These are phyloP conservation scores for Discoglossus pictus DNA, from an alignment of 2,797 vertebrate species.

Conservation along the genomic window DNA sequence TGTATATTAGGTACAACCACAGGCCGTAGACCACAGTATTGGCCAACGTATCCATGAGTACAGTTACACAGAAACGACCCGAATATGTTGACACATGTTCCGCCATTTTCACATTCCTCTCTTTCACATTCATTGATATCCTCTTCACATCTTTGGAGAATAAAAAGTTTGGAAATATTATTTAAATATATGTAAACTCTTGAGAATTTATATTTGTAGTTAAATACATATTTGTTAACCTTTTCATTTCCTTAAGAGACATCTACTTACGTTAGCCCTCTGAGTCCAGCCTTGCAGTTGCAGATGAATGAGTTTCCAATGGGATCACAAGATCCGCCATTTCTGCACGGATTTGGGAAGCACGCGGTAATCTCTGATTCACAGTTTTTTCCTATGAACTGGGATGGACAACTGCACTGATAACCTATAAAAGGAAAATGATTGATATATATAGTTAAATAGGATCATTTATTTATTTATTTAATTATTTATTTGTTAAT, in stretches of 20 bases:
- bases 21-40: constrained; percentile 84
- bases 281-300: constrained; percentile 89
- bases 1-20: constrained; percentile 96
- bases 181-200: constrained; percentile 11
- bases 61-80: constrained; percentile 97
- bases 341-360: constrained; percentile 91
- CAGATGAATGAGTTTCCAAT: constrained; percentile 92
- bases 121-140: constrained; percentile 92
- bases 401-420: constrained; percentile 85
- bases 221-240: too few species aligned
- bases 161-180: constrained; percentile 16
- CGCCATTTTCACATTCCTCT: constrained; percentile 91
- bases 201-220: too few species aligned
- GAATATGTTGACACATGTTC: constrained; percentile 87
- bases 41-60: constrained; percentile 86
- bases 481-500: too few species aligned
- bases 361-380: constrained; percentile 92
- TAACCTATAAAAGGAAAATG: constrained; percentile 76
- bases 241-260: too few species aligned
- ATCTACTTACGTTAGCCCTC: constrained; percentile 86
- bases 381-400: constrained; percentile 91
- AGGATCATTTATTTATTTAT: constrained; percentile 40
- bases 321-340: constrained; percentile 85
- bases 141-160: constrained; percentile 82
- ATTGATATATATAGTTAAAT: background rate